A percentile compares a stretch with the other conserved stretches of the same genome.
Conservation (phyloP, 2,113 vertebrate genomes). For the Mobula birostris region DNA sequence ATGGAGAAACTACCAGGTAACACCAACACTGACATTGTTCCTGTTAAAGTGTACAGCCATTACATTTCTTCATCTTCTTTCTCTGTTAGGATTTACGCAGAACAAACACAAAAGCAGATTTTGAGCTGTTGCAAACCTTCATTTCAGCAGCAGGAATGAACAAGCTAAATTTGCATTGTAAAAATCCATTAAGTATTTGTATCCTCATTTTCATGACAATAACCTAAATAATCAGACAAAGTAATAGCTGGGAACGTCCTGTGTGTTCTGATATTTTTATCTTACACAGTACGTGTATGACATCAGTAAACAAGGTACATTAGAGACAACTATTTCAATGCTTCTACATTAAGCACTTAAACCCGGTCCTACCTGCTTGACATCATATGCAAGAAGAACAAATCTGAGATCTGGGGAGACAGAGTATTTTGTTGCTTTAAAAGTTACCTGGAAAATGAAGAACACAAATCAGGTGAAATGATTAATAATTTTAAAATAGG, state of each 20-base stretch:
- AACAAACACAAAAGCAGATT: too few relatives aligned
- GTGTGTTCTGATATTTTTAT: background rate
- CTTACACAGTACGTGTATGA: background rate
- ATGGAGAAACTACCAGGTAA: background rate
- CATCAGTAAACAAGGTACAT: background rate
- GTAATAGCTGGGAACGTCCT: background rate
- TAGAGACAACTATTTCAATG: slow-evolving; percentile 41
- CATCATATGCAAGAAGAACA: slow-evolving; percentile 90
- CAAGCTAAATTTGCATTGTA: background rate
- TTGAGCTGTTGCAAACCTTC: background rate
- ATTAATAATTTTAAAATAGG: background rate
- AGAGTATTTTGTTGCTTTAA: slow-evolving; percentile 86
- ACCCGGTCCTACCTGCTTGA: slow-evolving; percentile 74
- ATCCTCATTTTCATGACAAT: background rate
- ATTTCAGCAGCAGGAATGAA: background rate
- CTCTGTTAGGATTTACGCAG: background rate
- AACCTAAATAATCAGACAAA: background rate
- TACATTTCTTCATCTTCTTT: background rate
- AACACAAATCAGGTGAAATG: background rate
- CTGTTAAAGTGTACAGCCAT: background rate
- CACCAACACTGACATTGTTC: background rate
- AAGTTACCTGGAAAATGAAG: slow-evolving; percentile 67
- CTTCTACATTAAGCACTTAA: too few relatives aligned
- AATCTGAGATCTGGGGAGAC: slow-evolving; percentile 88
- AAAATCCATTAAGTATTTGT: background rate